Base-by-base conservation (phyloP, 2,888 invertebrate species). In the Drosophila nigricruria region DNA sequence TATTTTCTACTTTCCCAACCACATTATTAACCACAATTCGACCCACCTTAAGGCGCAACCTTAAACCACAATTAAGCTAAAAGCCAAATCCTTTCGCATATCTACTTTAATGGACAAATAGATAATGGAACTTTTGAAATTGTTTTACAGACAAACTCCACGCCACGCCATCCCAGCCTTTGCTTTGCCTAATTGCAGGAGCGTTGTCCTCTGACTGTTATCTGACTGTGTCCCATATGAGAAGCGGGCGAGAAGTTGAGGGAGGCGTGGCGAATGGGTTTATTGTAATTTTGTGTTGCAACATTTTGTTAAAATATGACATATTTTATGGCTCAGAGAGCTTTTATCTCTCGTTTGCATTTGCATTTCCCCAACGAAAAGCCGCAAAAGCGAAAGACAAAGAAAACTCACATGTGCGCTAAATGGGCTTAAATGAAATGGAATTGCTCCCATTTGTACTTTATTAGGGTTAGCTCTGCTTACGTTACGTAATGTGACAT, bases 371-470 rank as follows among this genome's bases (percentile, higher is more conserved):
- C 53, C 5, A 38, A 32, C 32, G 25, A 32, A 40, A 10, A 9
- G 5, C 43, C 30, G 23, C 27, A 38, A 1, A 16, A n/a, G 18
- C 50, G 23, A 43, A 36, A 49, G 47, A 36, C 52, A 49, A 60
- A 52, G 70, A 40, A 62, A 56, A 63, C 76, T 62, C 64, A 70
- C 66, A 73, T 70, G 58, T 65, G 69, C 61, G 61, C 63, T 61
- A 62, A 70, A 69, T 66, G 65, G 38, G 12, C 32, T 23, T 38
- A 72, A 86, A 90, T 89, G 82, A 88, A 91, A 90, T 88, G 82
- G 80, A 91, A 91, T 91, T 86, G 90, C 83, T 91, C 89, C 89
- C 90, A 90, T 89, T 89, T 90, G 88, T 90, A 86, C 88, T 90
- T 91, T 91, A 91, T 91, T 89, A 82, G 86, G 89, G 91, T 88